Evolutionary conservation across 2,797 vertebrate genomes (phyloP).

Genomic region (Pseudochirops cupreus): DNA sequence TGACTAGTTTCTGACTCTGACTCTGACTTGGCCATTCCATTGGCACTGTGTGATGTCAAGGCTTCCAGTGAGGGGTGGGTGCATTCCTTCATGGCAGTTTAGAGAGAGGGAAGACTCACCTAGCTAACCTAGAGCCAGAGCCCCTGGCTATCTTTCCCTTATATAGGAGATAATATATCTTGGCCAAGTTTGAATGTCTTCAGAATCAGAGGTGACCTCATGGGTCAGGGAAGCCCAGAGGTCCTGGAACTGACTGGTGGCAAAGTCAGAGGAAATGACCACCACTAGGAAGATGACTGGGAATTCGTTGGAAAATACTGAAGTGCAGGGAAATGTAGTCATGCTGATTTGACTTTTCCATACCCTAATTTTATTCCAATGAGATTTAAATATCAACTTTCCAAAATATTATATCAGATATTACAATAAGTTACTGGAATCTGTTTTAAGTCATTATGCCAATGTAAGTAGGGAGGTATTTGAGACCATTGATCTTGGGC

Average conservation of each 20-base stretch:
- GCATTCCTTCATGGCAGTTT: no score
- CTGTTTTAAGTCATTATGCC: not conserved
- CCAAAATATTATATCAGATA: not conserved
- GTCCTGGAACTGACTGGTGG: not conserved
- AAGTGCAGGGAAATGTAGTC: not conserved
- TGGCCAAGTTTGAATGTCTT: not conserved
- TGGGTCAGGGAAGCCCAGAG: not conserved
- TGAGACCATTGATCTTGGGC: not conserved
- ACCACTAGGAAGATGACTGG: not conserved
- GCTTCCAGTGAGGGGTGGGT: no score
- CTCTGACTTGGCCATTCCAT: no score
- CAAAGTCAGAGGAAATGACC: not conserved
- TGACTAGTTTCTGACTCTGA: no score
- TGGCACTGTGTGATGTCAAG: no score
- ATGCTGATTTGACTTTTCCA: not conserved
- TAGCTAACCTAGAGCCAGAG: no score
- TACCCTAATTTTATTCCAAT: not conserved
- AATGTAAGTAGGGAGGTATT: not conserved
- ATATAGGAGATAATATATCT: no score
- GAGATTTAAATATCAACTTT: not conserved
- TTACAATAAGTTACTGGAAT: not conserved
- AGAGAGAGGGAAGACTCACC: no score
- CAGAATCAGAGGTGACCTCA: not conserved
- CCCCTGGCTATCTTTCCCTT: no score
- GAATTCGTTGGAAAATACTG: not conserved